phyloP scores from a whole-genome alignment of 2,113 vertebrate genomes.

The Perccottus glenii region DNA sequence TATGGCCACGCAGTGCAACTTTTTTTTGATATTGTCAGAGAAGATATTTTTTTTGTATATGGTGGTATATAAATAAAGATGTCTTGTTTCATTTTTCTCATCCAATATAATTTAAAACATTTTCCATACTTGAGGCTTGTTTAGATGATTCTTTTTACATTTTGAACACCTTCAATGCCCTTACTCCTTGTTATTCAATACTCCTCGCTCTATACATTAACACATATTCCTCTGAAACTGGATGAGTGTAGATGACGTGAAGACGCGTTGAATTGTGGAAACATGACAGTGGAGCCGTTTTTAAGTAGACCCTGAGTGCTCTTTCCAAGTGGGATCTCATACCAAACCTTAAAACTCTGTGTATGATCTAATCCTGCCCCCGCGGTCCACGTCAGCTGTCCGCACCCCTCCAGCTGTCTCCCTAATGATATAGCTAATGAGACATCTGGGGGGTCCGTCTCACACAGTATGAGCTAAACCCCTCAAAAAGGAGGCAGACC shows the following conservation, averaged over 20 bases:
- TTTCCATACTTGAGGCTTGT: no score
- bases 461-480: constrained; percentile 49
- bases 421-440: constrained; percentile 83
- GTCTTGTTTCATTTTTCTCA: no score
- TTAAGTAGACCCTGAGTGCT: constrained; percentile 7
- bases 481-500: not conserved
- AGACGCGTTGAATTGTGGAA: not conserved
- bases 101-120: no score
- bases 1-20: no score
- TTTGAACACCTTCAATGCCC: no score
- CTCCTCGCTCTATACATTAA: constrained; percentile 1
- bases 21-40: no score
- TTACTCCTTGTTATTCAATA: not conserved
- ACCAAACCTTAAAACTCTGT: constrained; percentile 39
- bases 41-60: no score
- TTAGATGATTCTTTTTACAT: no score
- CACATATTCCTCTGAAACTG: constrained; percentile 7
- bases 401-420: constrained; percentile 76
- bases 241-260: not conserved
- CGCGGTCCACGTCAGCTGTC: constrained; percentile 71
- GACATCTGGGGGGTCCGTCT: constrained; percentile 75
- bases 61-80: no score
- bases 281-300: not conserved
- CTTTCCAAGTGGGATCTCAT: constrained; percentile 15
- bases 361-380: constrained; percentile 61